phyloP scores from a whole-genome alignment of 2,113 vertebrate species.

The Rhinolophus ferrumequinum region DNA sequence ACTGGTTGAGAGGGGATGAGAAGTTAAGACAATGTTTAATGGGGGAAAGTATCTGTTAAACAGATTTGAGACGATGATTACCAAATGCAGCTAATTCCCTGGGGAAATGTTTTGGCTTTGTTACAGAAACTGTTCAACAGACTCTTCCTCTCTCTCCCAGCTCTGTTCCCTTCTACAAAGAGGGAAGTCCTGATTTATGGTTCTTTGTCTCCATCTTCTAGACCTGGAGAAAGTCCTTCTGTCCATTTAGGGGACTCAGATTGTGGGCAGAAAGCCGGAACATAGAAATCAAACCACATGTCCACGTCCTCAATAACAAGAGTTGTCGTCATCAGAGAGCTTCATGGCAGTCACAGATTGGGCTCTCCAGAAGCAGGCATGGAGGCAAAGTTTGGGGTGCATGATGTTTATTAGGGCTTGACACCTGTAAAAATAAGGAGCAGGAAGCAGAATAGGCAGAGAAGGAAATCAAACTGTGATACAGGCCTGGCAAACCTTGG shows the following conservation, averaged over 20 bases:
- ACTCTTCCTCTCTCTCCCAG: slow-evolving; percentile 53
- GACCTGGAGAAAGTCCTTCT: neutral
- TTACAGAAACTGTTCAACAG: slow-evolving; percentile 63
- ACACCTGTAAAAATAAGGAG: neutral
- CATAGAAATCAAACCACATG: neutral
- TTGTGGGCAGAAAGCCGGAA: neutral
- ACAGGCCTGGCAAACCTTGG: neutral
- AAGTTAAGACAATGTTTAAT: neutral
- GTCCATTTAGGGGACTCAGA: neutral
- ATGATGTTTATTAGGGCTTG: neutral
- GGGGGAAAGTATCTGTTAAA: slow-evolving; percentile 64
- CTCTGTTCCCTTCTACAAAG: slow-evolving; percentile 28
- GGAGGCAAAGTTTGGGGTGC: neutral
- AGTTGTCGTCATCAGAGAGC: neutral
- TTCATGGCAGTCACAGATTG: neutral
- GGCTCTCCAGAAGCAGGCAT: neutral
- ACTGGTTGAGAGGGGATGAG: neutral
- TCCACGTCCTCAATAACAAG: neutral
- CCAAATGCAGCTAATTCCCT: slow-evolving; percentile 64
- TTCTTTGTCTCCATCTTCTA: neutral
- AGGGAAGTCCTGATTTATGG: neutral
- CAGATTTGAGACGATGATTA: slow-evolving; percentile 72
- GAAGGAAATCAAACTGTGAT: neutral
- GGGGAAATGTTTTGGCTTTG: slow-evolving; percentile 68
- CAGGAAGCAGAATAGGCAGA: neutral